Base-by-base conservation (phyloP, 2,797 vertebrate genomes). In the Macropodus opercularis region DNA sequence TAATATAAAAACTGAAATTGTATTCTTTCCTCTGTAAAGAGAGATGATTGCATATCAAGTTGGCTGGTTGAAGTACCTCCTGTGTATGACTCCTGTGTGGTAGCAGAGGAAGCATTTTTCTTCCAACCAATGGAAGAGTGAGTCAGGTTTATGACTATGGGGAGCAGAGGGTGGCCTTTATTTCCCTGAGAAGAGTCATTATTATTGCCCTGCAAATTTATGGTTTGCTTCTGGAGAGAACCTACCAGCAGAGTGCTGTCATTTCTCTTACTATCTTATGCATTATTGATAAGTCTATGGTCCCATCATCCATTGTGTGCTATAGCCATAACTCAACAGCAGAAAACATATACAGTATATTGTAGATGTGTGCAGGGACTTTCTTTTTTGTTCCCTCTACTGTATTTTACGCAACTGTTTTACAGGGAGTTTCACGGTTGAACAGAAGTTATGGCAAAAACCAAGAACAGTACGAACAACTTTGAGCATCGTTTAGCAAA, bases 191-290 rank as follows among this genome's bases (percentile, higher is more conserved):
- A 91, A 90, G 88, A 91, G 85, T 90, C 89, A 90, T 91, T 86
- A 90, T 91, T 91, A 91, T 91, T 87, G 85, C 89, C 85, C 86
- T 77, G 87, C 84, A 89, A 91, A 92, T 92, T 87, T 90, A 91
- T 88, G 86, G 84, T 85, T 85, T 87, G 81, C 89, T 88, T 86
- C 87, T 85, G 71, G 80, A 90, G 77, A 86, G 87, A 89, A 85
- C 79, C 87, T 86, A 90, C 83, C 81, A 86, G 80, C 84, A 82
- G 86, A 90, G 83, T 79, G 87, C 81, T 89, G 87, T 91, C 89
- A 91, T 91, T 90, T 84, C 86, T 88, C 87, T 86, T 76, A 85
- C 87, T 85, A 83, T 84, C 85, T 90, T 88, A 90, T 91, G 85
- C 87, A 91, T 91, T 91, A 91, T 91, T 91, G 86, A 91, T 90